Percentiles rank a stretch among this genome's conserved stretches.
phyloP scores from a whole-genome alignment of 2,888 invertebrate species.

The Nasonovia ribisnigri region DNA sequence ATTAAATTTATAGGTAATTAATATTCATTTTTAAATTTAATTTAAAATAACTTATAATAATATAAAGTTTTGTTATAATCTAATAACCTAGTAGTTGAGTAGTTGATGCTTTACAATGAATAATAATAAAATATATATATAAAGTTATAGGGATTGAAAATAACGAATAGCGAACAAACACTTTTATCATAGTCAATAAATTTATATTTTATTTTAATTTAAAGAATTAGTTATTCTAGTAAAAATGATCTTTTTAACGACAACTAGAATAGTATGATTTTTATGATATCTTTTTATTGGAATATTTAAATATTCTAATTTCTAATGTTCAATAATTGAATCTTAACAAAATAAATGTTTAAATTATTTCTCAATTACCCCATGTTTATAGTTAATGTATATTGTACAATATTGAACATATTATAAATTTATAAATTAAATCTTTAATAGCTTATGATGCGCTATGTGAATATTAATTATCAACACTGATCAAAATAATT shows the following conservation, averaged over 20 bases:
- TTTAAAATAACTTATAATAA: background rate
- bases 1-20: background rate
- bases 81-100: too few species aligned
- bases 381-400: background rate
- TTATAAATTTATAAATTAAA: too few species aligned
- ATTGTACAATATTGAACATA: background rate
- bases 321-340: background rate
- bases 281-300: background rate
- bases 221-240: background rate
- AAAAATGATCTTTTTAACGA: background rate
- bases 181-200: background rate
- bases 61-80: background rate
- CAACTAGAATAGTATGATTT: background rate
- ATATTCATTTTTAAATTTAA: background rate
- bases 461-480: background rate
- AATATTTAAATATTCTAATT: background rate
- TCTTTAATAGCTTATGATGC: too few species aligned
- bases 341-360: background rate
- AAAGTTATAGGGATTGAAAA: background rate
- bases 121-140: too few species aligned
- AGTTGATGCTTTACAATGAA: too few species aligned
- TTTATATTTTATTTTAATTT: background rate
- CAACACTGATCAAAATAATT: background rate
- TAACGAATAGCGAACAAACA: background rate
- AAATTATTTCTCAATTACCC: background rate